phyloP scores from a whole-genome alignment of 1,140 invertebrate species.

The Matsumurasca onukii region DNA sequence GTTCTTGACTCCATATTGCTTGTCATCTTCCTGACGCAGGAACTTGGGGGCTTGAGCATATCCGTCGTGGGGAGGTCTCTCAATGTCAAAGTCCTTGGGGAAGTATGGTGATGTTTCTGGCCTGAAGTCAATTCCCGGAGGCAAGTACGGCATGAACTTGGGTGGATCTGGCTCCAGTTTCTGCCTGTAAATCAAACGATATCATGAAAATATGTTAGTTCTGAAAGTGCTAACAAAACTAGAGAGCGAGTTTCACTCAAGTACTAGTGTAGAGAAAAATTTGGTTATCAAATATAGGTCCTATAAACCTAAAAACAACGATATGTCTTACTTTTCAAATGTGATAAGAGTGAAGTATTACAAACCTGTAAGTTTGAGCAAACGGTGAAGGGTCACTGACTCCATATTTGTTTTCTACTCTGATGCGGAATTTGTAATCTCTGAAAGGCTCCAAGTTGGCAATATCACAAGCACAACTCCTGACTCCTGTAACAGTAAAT shows the following conservation, averaged over 20 bases:
- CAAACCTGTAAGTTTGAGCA: slow-evolving; percentile 69
- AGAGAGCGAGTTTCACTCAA: too few relatives aligned
- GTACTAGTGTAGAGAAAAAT: too few relatives aligned
- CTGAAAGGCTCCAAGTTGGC: slow-evolving; percentile 78
- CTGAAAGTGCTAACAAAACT: too few relatives aligned
- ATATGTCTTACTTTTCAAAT: too few relatives aligned
- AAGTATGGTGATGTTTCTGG: slow-evolving; percentile 87
- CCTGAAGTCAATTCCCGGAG: slow-evolving; percentile 80
- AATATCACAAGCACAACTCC: slow-evolving; percentile 83
- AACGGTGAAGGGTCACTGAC: slow-evolving; percentile 93
- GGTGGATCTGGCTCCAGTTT: slow-evolving; percentile 78
- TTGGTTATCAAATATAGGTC: too few relatives aligned
- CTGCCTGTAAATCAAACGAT: slow-evolving; percentile 50
- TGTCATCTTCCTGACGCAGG: slow-evolving; percentile 78
- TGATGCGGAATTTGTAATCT: slow-evolving; percentile 89
- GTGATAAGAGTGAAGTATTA: too few relatives aligned
- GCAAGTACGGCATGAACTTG: slow-evolving; percentile 75
- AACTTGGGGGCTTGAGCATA: slow-evolving; percentile 80
- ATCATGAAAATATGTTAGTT: too few relatives aligned
- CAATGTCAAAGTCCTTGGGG: slow-evolving; percentile 87
- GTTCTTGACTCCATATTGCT: slow-evolving; percentile 84
- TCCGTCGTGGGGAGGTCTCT: slow-evolving; percentile 78
- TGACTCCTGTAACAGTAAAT: slow-evolving; percentile 54
- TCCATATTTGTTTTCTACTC: slow-evolving; percentile 96
- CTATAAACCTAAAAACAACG: too few relatives aligned